phyloP scores from a whole-genome alignment of 1,140 invertebrate species.

The Sesamia nonagrioides region DNA sequence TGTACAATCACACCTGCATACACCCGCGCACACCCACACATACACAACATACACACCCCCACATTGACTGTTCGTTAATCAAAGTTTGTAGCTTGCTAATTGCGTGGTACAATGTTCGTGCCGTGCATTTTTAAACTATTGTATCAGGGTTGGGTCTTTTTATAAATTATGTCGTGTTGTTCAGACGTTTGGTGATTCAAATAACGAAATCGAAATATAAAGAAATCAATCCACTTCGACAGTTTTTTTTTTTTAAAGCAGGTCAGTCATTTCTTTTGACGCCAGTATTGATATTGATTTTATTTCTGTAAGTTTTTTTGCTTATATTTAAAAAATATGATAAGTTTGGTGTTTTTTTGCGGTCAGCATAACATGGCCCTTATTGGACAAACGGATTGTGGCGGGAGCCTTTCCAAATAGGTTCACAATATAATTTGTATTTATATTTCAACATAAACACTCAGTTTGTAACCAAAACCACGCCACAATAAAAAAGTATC shows the following conservation, averaged over 20 bases:
- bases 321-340: no score
- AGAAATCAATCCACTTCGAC: no score
- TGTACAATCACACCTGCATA: constrained; percentile 20
- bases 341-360: no score
- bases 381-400: no score
- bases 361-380: no score
- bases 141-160: neutral
- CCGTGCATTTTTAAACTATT: constrained; percentile 13
- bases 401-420: no score
- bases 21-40: no score
- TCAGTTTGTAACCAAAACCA: neutral
- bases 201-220: no score
- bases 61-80: constrained; percentile 1
- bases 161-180: neutral
- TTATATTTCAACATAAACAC: neutral
- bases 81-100: constrained; percentile 18
- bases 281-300: no score
- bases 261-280: no score
- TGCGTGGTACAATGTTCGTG: neutral
- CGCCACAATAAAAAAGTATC: neutral
- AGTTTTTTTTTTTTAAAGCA: neutral
- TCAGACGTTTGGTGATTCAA: neutral
- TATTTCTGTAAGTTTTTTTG: no score
- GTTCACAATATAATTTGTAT: no score
- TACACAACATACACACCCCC: neutral